A percentile compares a stretch with the other conserved stretches of the same genome.
These are phyloP conservation scores for Mormyrops boulengeri DNA, from an alignment of 2,797 vertebrate genomes.

Conservation along the genomic window DNA sequence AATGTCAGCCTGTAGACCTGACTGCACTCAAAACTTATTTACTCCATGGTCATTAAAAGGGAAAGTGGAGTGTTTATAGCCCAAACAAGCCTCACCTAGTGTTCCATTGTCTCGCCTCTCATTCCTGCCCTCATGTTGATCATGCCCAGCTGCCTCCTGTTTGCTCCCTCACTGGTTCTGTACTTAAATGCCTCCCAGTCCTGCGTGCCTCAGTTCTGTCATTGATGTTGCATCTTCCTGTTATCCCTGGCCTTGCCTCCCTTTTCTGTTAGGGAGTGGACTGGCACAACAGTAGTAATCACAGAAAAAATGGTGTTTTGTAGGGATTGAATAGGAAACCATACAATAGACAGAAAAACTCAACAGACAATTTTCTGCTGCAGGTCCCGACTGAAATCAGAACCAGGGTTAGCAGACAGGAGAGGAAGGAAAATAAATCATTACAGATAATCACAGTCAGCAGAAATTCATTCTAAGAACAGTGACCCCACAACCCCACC, in stretches of 20 bases:
- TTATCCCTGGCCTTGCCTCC: not conserved
- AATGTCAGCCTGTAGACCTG: not conserved
- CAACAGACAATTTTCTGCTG: not conserved
- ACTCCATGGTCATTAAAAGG: not conserved
- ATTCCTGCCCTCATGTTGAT: not conserved
- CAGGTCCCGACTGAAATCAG: not conserved
- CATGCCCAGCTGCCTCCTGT: not conserved
- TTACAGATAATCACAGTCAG: not conserved
- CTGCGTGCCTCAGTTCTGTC: not conserved
- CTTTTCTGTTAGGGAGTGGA: not conserved
- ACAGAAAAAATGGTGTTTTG: not conserved
- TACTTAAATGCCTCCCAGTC: not conserved
- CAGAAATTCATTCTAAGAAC: not conserved
- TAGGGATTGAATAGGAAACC: not conserved
- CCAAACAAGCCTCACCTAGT: not conserved
- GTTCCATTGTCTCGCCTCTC: not conserved
- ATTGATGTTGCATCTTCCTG: not conserved
- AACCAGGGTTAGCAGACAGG: not conserved
- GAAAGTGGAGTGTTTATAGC: not conserved
- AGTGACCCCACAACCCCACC: not conserved
- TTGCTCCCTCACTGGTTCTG: not conserved
- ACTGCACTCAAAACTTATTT: not conserved
- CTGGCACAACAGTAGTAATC: not conserved
- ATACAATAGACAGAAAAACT: not conserved
- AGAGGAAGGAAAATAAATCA: not conserved